Conservation (phyloP, 1,140 invertebrate species). For the Samia ricini region DNA sequence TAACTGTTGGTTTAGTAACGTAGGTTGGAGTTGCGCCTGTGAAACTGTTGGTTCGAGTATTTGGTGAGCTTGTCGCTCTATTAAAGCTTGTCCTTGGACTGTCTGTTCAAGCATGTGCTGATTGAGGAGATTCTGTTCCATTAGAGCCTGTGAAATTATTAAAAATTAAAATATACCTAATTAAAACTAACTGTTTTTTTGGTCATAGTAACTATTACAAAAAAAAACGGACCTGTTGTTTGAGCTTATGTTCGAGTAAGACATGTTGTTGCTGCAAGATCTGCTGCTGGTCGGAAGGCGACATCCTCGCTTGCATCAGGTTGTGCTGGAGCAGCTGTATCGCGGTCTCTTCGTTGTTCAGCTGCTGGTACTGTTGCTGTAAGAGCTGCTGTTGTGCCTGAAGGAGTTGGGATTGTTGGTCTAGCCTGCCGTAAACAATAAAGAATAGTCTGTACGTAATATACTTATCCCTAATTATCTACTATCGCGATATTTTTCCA, state of each 20-base stretch:
- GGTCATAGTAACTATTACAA: neutral
- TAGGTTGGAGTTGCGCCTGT: slow-evolving; percentile 48
- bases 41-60: slow-evolving; percentile 58
- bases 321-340: slow-evolving; percentile 76
- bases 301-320: slow-evolving; percentile 72
- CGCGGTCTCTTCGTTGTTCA: slow-evolving; percentile 65
- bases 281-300: slow-evolving; percentile 63
- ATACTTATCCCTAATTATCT: neutral
- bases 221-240: slow-evolving; percentile 38
- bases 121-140: slow-evolving; percentile 79
- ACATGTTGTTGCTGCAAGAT: slow-evolving; percentile 59
- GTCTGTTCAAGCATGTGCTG: slow-evolving; percentile 79
- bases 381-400: slow-evolving; percentile 75
- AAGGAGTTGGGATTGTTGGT: slow-evolving; percentile 72
- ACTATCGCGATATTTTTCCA: neutral
- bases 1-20: slow-evolving; percentile 50
- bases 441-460: slow-evolving; percentile 1
- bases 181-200: too few relatives aligned
- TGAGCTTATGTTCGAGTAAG: slow-evolving; percentile 54
- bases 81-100: slow-evolving; percentile 62
- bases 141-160: slow-evolving; percentile 53
- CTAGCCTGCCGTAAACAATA: slow-evolving; percentile 42
- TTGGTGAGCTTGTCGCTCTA: slow-evolving; percentile 68
- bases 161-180: neutral
- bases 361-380: slow-evolving; percentile 75